These are phyloP conservation scores for Crossaster papposus DNA, from an alignment of 53 echinoderm and acorn worm species.

Conservation along the genomic window DNA sequence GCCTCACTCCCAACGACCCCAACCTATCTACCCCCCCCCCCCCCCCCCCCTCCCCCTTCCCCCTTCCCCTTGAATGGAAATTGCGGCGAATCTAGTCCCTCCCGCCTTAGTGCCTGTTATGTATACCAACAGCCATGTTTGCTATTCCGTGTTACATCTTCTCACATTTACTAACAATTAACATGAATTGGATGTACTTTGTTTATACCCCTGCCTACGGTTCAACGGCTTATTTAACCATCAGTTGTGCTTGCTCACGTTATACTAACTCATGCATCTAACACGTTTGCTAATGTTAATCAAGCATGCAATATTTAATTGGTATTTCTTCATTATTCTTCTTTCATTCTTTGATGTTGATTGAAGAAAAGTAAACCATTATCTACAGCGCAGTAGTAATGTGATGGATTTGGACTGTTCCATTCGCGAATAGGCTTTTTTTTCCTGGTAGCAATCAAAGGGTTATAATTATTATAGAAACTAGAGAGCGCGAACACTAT, in stretches of 20 bases:
- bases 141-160: neutral
- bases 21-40: neutral
- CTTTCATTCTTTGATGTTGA: neutral
- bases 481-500: too few relatives aligned
- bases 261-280: neutral
- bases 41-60: neutral
- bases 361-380: neutral
- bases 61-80: slow-evolving; percentile 35
- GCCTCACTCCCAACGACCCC: neutral
- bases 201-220: neutral
- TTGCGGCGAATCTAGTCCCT: neutral
- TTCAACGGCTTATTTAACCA: neutral
- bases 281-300: neutral
- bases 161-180: slow-evolving; percentile 15
- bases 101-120: neutral
- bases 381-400: neutral
- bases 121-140: slow-evolving; percentile 13
- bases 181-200: neutral
- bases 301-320: slow-evolving; percentile 9
- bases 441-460: too few relatives aligned
- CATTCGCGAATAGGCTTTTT: neutral
- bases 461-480: too few relatives aligned
- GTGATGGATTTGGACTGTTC: neutral
- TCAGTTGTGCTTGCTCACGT: too few relatives aligned
- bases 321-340: neutral